Conservation (phyloP, 2,888 invertebrate genomes). For the Cephus pulcher region DNA sequence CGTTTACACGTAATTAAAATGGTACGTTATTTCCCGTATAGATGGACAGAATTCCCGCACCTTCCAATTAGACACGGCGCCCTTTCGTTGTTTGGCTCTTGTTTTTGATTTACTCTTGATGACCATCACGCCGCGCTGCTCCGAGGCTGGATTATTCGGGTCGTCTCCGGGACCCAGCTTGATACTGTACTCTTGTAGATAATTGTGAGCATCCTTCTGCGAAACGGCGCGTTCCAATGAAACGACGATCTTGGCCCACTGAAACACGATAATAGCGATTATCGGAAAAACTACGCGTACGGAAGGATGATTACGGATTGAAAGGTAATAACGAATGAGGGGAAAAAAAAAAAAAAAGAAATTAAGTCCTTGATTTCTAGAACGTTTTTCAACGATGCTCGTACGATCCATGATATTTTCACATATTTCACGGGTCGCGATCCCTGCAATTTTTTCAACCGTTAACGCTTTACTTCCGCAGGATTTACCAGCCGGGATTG, state of each 20-base stretch:
- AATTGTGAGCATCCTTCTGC: conserved; percentile 88
- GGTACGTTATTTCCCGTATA: no score
- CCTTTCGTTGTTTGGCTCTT: conserved; percentile 94
- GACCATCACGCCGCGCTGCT: conserved; percentile 95
- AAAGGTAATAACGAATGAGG: neutral
- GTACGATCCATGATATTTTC: neutral
- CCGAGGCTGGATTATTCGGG: conserved; percentile 78
- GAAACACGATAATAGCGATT: conserved; percentile 18
- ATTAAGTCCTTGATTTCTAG: neutral
- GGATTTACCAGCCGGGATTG: neutral
- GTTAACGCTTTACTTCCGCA: neutral
- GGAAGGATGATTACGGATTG: neutral
- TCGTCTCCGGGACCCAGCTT: conserved; percentile 85
- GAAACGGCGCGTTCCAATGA: conserved; percentile 94
- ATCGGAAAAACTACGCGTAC: neutral
- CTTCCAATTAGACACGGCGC: conserved; percentile 98
- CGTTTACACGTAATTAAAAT: no score
- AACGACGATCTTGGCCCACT: conserved; percentile 99
- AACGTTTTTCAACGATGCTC: neutral
- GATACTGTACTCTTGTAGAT: conserved; percentile 95
- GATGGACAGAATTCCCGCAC: conserved; percentile 66
- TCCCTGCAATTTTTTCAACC: neutral
- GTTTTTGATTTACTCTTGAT: conserved; percentile 98
- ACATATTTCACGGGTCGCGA: neutral
- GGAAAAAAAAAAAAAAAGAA: no score